phyloP scores from a whole-genome alignment of 2,888 invertebrate species.

The Drosophila acutilabella region DNA sequence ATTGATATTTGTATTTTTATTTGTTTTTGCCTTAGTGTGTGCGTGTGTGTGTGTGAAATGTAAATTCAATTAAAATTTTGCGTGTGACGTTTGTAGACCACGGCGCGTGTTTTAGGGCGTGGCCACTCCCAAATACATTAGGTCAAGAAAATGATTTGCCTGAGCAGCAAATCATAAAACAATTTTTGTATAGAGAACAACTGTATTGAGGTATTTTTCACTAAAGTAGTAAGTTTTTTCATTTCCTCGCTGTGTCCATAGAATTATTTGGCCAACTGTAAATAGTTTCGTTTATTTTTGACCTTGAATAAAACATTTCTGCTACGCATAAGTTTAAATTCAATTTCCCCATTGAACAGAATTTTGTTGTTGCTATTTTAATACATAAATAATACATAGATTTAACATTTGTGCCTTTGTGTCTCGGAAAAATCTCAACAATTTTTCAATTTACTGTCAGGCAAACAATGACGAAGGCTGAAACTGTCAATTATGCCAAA shows the following conservation, averaged over 20 bases:
- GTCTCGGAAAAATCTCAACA: slow-evolving; percentile 62
- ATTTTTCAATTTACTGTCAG: slow-evolving; percentile 79
- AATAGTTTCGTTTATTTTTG: slow-evolving; percentile 26
- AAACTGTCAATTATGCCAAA: slow-evolving; percentile 71
- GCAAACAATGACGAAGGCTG: slow-evolving; percentile 51
- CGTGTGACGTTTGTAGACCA: slow-evolving; percentile 63
- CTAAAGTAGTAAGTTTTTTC: neutral
- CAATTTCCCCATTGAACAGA: slow-evolving; percentile 3
- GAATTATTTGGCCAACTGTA: slow-evolving; percentile 1
- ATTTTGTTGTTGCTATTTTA: slow-evolving; percentile 1
- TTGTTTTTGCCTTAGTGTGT: slow-evolving; percentile 6
- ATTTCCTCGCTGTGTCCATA: neutral
- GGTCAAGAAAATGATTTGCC: neutral
- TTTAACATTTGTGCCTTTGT: slow-evolving; percentile 50
- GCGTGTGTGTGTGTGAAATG: slow-evolving; percentile 50
- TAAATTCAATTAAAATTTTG: slow-evolving; percentile 78
- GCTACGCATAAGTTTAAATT: slow-evolving; percentile 35
- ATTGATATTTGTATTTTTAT: slow-evolving; percentile 16
- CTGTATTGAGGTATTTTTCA: no score
- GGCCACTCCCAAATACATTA: slow-evolving; percentile 47
- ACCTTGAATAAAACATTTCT: slow-evolving; percentile 67
- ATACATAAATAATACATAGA: slow-evolving; percentile 31
- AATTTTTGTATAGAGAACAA: no score
- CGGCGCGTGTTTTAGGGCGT: slow-evolving; percentile 38
- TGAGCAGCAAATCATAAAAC: neutral